Evolutionary conservation across 2,797 vertebrate genomes (phyloP), one percentile per base, ranked within the genome.

Genomic region (Choloepus didactylus): DNA sequence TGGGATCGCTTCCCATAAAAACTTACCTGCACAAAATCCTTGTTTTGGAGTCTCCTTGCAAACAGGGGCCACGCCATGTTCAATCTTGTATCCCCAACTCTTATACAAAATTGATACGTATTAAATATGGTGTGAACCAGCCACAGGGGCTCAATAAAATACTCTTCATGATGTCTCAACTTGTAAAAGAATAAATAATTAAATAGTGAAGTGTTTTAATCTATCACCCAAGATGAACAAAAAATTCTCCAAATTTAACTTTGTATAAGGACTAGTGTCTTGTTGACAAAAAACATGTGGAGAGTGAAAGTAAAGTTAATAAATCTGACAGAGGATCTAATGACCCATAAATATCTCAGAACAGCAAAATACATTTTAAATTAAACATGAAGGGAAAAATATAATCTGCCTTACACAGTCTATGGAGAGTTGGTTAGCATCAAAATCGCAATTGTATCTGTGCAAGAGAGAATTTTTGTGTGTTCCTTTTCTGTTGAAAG

Each of bases 341-440:
- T 41, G 31, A 70, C 66, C 72, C 85, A n/a, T 70, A 81, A 80
- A 75, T 91, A 80, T 70, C 95, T 80, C 54, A 88, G n/a, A 89
- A 92, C 72, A 88, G 82, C 15, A 44, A 82, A 89, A 77, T 69
- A 60, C n/a, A 54, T 44, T 82, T 90, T 35, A 70, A 75, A 54
- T 62, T 66, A 62, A 51, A 38, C 18, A 5, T 85, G 41, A n/a
- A 88, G 6, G 31, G 51, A 69, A 88, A 93, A 87, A 75, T 10
- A 38, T 56, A 77, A 85, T n/a, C 27, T 1, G 31, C 15, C 75
- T 72, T n/a, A 3, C 10, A 29, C 75, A 19, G 29, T 66, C 54
- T 4, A 54, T 9, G 1, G 35, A 11, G 77, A 56, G 27, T 54
- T 70, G 27, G 62, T 72, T 23, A 51, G 46, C 35, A 5, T 56